Evolutionary conservation across 1,140 invertebrate species (phyloP).

Genomic region (Sesamia nonagrioides): DNA sequence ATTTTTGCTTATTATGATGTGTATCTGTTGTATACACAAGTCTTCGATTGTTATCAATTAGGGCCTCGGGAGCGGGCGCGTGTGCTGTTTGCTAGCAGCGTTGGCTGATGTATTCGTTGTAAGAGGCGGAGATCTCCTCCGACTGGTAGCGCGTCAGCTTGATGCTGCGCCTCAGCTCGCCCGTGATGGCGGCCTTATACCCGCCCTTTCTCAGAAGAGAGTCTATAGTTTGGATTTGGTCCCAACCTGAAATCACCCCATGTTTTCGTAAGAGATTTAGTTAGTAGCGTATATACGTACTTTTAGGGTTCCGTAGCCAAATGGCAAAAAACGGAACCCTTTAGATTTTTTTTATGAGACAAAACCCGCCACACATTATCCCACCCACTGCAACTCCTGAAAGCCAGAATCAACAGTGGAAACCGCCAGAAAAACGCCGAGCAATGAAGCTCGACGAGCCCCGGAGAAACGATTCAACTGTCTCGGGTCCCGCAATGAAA

Average conservation of each 20-base stretch:
- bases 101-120: slow-evolving; percentile 82
- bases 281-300: too few species aligned
- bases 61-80: slow-evolving; percentile 48
- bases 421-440: too few species aligned
- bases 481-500: too few species aligned
- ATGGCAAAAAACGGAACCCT: too few species aligned
- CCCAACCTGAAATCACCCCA: slow-evolving; percentile 92
- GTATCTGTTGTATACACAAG: slow-evolving; percentile 53
- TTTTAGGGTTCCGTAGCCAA: too few species aligned
- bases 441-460: too few species aligned
- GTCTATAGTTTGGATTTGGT: slow-evolving; percentile 99
- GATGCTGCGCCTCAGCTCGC: slow-evolving; percentile 95
- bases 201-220: slow-evolving; percentile 98
- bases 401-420: too few species aligned
- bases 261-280: slow-evolving; percentile 6
- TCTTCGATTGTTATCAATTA: slow-evolving; percentile 37
- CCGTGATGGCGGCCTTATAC: slow-evolving; percentile 96
- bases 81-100: slow-evolving; percentile 82
- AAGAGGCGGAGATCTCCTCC: slow-evolving; percentile 87
- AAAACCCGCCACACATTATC: too few species aligned
- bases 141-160: slow-evolving; percentile 97
- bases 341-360: too few species aligned
- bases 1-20: slow-evolving; percentile 32
- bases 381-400: too few species aligned
- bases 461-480: too few species aligned